Evolutionary conservation across 64 coral and sea anemone species (phyloP).

Genomic region (Astreopora myriophthalma): DNA sequence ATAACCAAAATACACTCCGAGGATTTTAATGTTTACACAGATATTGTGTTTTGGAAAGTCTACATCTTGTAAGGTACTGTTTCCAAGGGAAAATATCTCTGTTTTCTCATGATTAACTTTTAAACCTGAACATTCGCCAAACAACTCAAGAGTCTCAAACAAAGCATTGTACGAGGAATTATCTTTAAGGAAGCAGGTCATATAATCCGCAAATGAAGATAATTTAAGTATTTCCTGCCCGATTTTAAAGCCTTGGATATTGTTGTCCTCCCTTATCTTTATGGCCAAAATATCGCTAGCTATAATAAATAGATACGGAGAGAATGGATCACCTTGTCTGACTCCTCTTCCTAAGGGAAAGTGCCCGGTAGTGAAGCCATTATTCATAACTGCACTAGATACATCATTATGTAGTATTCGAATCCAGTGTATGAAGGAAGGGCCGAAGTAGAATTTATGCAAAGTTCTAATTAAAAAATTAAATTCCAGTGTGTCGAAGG

Average conservation of each 20-base stretch:
- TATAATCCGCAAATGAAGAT: not conserved
- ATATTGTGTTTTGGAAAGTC: not conserved
- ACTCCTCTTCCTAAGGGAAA: slow-evolving; percentile 24
- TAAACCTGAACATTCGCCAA: not conserved
- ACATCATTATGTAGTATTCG: not conserved
- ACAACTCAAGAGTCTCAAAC: slow-evolving; percentile 2
- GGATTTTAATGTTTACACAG: not conserved
- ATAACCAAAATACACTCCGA: not conserved
- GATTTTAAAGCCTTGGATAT: not conserved
- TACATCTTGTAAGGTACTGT: not conserved
- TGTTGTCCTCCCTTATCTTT: not conserved
- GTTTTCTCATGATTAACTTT: not conserved
- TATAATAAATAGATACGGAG: not conserved
- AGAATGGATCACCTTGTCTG: slow-evolving; percentile 47
- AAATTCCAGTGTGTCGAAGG: not conserved
- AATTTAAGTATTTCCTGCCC: not conserved
- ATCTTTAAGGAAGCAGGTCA: not conserved
- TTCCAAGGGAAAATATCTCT: not conserved
- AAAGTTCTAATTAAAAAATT: not conserved
- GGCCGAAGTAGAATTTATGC: not conserved
- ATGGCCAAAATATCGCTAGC: not conserved
- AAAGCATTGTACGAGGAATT: not conserved
- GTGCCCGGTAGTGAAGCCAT: slow-evolving; percentile 7
- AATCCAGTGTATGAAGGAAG: slow-evolving; percentile 2
- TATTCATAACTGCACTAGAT: slow-evolving; percentile 28